Evolutionary conservation across 2,888 invertebrate genomes (phyloP), one percentile per base, ranked within the genome.

Genomic region (Lepidocyrtinus sp.): DNA sequence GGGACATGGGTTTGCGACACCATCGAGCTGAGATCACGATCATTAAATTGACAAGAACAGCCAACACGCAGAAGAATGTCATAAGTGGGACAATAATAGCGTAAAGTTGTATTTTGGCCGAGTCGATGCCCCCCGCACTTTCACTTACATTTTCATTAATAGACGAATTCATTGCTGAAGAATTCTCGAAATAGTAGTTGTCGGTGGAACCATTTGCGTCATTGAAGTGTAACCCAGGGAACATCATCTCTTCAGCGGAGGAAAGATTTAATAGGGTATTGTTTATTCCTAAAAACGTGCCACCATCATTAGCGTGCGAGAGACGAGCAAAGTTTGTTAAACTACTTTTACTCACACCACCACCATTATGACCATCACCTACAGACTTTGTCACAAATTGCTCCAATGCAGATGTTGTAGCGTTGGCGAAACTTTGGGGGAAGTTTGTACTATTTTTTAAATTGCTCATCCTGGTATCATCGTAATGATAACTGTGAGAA

Each of bases 1-100:
- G 91, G 0, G 91, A 90, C 84, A 92, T 88, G 0, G 91, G 91
- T 67, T 90, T 89, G 59, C 91, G 88, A 46, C 92, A 90, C 91
- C 92, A 92, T 64, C 89, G 88, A 0, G 90, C 90, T 81, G 91
- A 90, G 21, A 90, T 86, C 22, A 92, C 88, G 5, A 92, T 90
- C 50, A 90, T 88, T 0, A 90, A 88, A 87, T 92, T 92, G 79
- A 91, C 89, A 17, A 90, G 86, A 78, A 91, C 88, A 0, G 92
- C 91, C 2, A 91, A 86, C 12, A 90, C 81, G 87, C 92, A 92
- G 78, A 91, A 89, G 15, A 90, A 87, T 15, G 91, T 87, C 85
- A 90, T 87, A 7, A 88, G 71, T 1, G 89, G 88, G 2, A 88
- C 86, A 7, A 87, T 87, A 26, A 85, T 50, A 12, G 55, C 75